phyloP scores from a whole-genome alignment of 2,113 vertebrate species.

The Suricata suricatta region DNA sequence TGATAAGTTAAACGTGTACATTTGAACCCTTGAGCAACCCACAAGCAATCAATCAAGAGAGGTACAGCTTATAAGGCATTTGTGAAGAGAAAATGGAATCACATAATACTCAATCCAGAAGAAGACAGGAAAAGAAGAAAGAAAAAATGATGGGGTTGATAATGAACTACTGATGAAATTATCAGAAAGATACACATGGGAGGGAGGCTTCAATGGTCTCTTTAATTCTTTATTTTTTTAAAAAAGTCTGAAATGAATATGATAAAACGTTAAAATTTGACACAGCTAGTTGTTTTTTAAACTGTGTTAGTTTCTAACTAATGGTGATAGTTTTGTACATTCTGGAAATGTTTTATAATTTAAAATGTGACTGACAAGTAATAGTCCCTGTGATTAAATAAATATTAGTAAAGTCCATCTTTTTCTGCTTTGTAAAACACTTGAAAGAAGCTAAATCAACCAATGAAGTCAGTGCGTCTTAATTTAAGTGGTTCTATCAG shows the following conservation, averaged over 20 bases:
- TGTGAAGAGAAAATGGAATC: neutral
- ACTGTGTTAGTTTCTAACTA: neutral
- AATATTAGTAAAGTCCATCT: neutral
- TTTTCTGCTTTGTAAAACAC: constrained; percentile 16
- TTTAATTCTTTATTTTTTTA: neutral
- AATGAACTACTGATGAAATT: neutral
- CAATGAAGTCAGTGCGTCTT: neutral
- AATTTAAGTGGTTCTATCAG: constrained; percentile 2
- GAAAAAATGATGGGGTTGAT: neutral
- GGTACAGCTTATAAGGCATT: neutral
- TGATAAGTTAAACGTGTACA: neutral
- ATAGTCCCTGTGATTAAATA: neutral
- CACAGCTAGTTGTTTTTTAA: neutral
- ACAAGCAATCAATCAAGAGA: neutral
- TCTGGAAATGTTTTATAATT: neutral
- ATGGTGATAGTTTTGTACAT: neutral
- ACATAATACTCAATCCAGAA: neutral
- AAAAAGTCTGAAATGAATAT: neutral
- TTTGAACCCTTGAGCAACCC: neutral
- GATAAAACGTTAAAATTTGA: neutral
- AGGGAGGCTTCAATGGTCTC: neutral
- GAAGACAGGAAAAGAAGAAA: neutral
- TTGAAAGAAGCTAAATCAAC: neutral
- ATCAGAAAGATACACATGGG: neutral
- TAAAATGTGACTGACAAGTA: neutral